phyloP scores from a whole-genome alignment of 2,113 vertebrate genomes.

The Reinhardtius hippoglossoides region DNA sequence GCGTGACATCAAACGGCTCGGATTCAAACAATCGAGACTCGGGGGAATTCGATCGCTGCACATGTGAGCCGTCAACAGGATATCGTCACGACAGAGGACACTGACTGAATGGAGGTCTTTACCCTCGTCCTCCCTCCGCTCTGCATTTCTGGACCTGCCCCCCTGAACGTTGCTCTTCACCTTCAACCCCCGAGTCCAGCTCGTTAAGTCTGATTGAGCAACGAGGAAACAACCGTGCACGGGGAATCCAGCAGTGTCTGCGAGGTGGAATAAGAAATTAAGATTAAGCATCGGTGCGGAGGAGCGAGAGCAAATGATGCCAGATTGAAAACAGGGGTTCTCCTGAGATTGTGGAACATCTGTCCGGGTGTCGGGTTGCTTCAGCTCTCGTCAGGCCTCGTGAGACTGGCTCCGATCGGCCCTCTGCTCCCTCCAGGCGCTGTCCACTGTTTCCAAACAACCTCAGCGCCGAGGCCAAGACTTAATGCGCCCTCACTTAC shows the following conservation, averaged over 20 bases:
- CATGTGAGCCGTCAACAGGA: constrained; percentile 55
- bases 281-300: constrained; percentile 47
- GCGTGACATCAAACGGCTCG: constrained; percentile 58
- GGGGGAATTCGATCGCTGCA: constrained; percentile 29
- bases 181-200: constrained; percentile 52
- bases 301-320: constrained; percentile 70
- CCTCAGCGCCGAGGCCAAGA: constrained; percentile 67
- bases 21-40: constrained; percentile 57
- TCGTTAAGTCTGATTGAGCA: constrained; percentile 54
- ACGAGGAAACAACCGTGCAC: constrained; percentile 25
- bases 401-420: constrained; percentile 59
- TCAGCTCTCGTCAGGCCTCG: constrained; percentile 75
- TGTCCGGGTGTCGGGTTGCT: constrained; percentile 80
- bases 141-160: constrained; percentile 15
- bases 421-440: constrained; percentile 54
- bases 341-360: constrained; percentile 71
- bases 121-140: constrained; percentile 1
- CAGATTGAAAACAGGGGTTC: constrained; percentile 76
- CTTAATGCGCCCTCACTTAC: constrained; percentile 68
- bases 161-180: constrained; percentile 43
- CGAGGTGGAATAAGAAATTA: constrained; percentile 39
- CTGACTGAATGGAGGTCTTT: constrained; percentile 35
- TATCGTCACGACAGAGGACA: constrained; percentile 44
- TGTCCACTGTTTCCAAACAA: constrained; percentile 63
- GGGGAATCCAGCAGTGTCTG: constrained; percentile 36